Evolutionary conservation across 2,888 invertebrate genomes (phyloP), one percentile per base, ranked within the genome.

Genomic region (Agapetus fuscipes): DNA sequence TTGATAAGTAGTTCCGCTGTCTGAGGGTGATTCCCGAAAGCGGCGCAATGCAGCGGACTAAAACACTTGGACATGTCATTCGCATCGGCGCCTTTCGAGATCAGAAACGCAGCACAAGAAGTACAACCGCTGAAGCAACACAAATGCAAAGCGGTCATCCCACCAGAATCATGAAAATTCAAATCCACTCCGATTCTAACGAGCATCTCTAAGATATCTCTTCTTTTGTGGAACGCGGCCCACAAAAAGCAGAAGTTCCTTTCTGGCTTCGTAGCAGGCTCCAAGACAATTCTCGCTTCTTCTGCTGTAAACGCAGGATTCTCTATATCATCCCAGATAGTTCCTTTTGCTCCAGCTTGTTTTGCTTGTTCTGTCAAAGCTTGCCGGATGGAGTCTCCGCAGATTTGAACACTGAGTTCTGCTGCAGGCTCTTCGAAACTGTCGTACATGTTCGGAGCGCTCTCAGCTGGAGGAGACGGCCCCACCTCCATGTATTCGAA

Each of bases 21-120:
- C 53, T 83, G 80, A 36, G 80, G 75, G 45, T 88, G 81, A 55
- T 90, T 86, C 10, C 90, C 87, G 62, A 89, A 88, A 20, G 90
- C 89, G 10, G 91, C 87, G 57, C 87, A 89, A 60, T 94, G 91
- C 41, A 93, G 71, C 1, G 91, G 88, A 30, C 83, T 82, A 56
- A 83, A 83, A 51, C 78, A 76, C 56, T 81, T 78, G 42, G 76
- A 74, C 54, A 76, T 73, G 34, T 76, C 71, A 61, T 82, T 80
- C 6, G 83, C 74, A 52, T 80, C 80, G 49, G 76, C 72, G 2
- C 80, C 82, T 52, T 77, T 73, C 17, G 74, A 62, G 31, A 87
- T 71, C 34, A 88, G 67, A 54, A 75, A 81, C 50, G 71, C 74
- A 6, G 82, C 76, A 46, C 84, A 80, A 12, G 78, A 75, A 33